Conservation (phyloP, 2,797 vertebrate genomes). For the Acipenser oxyrinchus region DNA sequence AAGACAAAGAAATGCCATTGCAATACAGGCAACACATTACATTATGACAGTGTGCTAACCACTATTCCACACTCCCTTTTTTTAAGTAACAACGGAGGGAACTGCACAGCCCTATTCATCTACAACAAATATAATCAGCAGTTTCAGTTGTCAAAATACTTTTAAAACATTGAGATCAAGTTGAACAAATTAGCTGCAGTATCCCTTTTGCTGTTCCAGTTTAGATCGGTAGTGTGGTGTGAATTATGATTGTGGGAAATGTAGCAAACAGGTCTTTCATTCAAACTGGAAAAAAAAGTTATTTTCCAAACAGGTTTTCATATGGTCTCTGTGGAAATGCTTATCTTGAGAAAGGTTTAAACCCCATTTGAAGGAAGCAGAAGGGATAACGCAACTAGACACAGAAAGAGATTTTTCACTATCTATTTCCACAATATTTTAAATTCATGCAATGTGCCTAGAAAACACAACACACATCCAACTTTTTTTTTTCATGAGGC, state of each 20-base stretch:
- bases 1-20: constrained; percentile 5
- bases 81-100: constrained; percentile 1
- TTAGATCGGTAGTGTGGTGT: constrained; percentile 6
- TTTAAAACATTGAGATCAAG: constrained; percentile 49
- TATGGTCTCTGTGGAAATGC: background rate
- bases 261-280: too few species aligned
- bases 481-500: constrained; percentile 17
- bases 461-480: constrained; percentile 36
- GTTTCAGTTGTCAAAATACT: constrained; percentile 30
- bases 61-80: constrained; percentile 1
- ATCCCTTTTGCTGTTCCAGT: constrained; percentile 12
- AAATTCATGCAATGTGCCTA: constrained; percentile 47
- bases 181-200: constrained; percentile 32
- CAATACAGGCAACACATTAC: constrained; percentile 12
- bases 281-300: too few species aligned
- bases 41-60: background rate
- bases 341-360: background rate
- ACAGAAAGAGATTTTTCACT: constrained; percentile 11
- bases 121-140: constrained; percentile 27
- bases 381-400: constrained; percentile 13
- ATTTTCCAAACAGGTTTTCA: background rate
- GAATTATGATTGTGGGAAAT: background rate
- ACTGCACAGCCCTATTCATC: constrained; percentile 15
- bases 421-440: constrained; percentile 42
- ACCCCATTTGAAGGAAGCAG: constrained; percentile 4